Percentiles rank a stretch among this genome's conserved stretches.
Conservation (phyloP, 2,888 invertebrate species). For the Andrena trimmerana region DNA sequence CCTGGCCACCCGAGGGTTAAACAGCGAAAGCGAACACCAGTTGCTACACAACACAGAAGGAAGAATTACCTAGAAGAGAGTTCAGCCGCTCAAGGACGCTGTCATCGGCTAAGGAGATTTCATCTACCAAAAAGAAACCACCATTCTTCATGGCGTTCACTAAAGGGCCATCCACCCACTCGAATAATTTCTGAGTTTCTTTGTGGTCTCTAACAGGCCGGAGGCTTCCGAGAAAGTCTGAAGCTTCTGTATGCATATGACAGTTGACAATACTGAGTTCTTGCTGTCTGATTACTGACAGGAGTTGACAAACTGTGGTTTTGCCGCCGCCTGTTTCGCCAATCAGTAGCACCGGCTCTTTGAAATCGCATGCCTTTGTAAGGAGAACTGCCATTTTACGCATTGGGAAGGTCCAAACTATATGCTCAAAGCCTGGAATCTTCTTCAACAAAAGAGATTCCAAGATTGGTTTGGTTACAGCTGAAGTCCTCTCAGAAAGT, state of each 20-base stretch:
- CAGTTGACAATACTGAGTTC: slow-evolving; percentile 95
- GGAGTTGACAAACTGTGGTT: slow-evolving; percentile 97
- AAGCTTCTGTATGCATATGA: slow-evolving; percentile 99
- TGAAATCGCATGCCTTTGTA: slow-evolving; percentile 94
- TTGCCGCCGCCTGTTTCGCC: slow-evolving; percentile 99
- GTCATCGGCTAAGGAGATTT: slow-evolving; percentile 99
- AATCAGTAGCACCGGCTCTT: slow-evolving; percentile 97
- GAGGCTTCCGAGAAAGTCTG: slow-evolving; percentile 98
- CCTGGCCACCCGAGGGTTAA: too few species aligned
- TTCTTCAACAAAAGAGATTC: slow-evolving; percentile 88
- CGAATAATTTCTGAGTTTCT: slow-evolving; percentile 90
- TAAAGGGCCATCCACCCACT: slow-evolving; percentile 99
- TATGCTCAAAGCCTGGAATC: slow-evolving; percentile 89
- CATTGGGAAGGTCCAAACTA: slow-evolving; percentile 98
- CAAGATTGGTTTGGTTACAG: slow-evolving; percentile 91
- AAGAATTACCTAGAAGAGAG: slow-evolving; percentile 90
- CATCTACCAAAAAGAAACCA: slow-evolving; percentile 96
- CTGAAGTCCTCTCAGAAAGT: slow-evolving; percentile 89
- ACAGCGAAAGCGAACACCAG: too few species aligned
- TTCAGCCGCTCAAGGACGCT: slow-evolving; percentile 99
- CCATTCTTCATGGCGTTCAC: slow-evolving; percentile 96
- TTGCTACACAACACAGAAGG: neutral
- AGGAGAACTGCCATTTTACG: slow-evolving; percentile 91
- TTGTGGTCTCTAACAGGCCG: slow-evolving; percentile 92
- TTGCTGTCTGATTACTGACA: slow-evolving; percentile 90